Base-by-base conservation (phyloP, 2,888 invertebrate genomes). In the Rapana venosa region DNA sequence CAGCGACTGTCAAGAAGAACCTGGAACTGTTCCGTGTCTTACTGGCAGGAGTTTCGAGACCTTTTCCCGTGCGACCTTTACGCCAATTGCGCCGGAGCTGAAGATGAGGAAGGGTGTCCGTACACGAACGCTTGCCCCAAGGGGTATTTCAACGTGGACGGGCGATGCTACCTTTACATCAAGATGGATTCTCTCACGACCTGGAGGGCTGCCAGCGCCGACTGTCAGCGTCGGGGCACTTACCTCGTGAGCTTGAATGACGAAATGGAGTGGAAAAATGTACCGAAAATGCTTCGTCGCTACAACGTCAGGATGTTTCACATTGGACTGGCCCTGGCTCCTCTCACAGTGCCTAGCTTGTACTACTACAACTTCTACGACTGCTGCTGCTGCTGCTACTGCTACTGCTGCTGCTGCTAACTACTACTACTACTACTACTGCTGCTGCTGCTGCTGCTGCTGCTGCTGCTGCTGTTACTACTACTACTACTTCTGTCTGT, bases 1-100 rank as follows among this genome's bases (percentile, higher is more conserved):
- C 26, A 35, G 35, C 66, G 11, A 22, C 35, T 35, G 8, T 0
- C 61, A 8, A 35, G 35, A 13, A 66, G 61, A 20, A 56, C 22
- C 11, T 86, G 86, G 86, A 86, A 86, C 35, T 86, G 86, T 22
- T 86, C 86, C 0, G 86, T 86, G 32, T 20, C 61, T 4, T 61
- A 66, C 86, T 86, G 35, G 32, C 5, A 8, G 22, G 86, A 86
- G 17, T 86, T 86, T 13, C 61, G 15, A 32, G 32, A 86, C 1
- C 86, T 66, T 20, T 66, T 86, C 11, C 61, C 86, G 0, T 86
- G 86, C 35, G 32, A 86, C 47, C 86, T 86, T 32, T 86, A 66
- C 8, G 61, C 61, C 66, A 66, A 86, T 22, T 86, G 86, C 20
- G 32, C 32, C 17, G 86, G 35, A 66, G 86, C 32, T 0, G 86